Base-by-base conservation (phyloP, 2,113 vertebrate genomes). In the Sigmodon hispidus region DNA sequence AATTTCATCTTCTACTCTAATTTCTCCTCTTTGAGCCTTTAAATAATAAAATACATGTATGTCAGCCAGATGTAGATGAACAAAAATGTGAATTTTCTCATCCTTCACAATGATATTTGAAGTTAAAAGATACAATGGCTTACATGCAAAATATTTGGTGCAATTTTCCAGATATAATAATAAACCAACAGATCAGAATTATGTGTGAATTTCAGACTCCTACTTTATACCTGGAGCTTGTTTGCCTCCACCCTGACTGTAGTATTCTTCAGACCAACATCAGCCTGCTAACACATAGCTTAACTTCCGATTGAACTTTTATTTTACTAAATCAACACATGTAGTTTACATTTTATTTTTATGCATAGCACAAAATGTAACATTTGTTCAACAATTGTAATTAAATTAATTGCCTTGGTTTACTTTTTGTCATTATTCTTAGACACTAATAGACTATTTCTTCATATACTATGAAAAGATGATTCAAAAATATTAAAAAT, bases 61-160 rank as follows among this genome's bases (percentile, higher is more conserved):
- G 92, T 94, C 61, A 75, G 67, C 87, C n/a, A 86, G 73, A 72
- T 65, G 17, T 65, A 91, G 13, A 96, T 77, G 67, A 90, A 90
- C 77, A 81, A 92, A 95, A 84, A 86, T 72, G 93, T 91, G 13
- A 45, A 89, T 83, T 96, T 94, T 79, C 85, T 87, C 61, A 24
- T 92, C 86, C n/a, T 89, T 88, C 34, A 29, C 48, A 91, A 86
- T 61, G 57, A 88, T 81, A 61, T 77, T 72, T 90, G 72, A 90
- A 90, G 67, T 90, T 85, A 93, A 95, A 84, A 95, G 88, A 89
- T 34, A 76, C 59, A 83, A 45, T 72, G 59, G 85, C 16, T 21
- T 73, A 34, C 67, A 45, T 72, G 40, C 29, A 55, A 83, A 92
- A 83, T 16, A 50, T 90, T 89, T 76, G 22, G 9, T 40, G 57